Base-by-base conservation (phyloP, 2,113 vertebrate species). In the Forbesichthys papilliferus region DNA sequence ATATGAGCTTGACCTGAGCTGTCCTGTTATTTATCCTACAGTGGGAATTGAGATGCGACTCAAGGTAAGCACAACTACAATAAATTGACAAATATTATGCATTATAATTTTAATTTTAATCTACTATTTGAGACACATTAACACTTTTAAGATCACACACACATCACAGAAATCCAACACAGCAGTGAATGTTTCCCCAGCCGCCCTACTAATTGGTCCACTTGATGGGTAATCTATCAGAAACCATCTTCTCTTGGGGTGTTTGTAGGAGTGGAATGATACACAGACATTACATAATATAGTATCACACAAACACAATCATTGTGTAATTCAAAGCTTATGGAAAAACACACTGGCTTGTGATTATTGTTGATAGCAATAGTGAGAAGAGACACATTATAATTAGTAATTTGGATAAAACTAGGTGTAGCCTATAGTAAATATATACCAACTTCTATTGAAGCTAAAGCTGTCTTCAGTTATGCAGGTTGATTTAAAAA, bases 81-180 rank as follows among this genome's bases (percentile, higher is more conserved):
- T 11, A 11, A 52, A 46, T 18, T 68, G 68, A 83, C 61, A 75
- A 2, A 68, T 52, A 2, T 66, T 36, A n/a, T 46, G 11, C 49
- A 12, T 20, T 64, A 61, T 14, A 63, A 86, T 73, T 87, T 90
- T 14, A 63, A 86, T 73, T 87, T 90, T 86, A 86, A 76, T 88
- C 82, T 86, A 88, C 88, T 90, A 92, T 87, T 78, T 81, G 83
- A 90, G 89, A 92, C 87, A 92, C 80, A 81, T 86, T 78, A 89
- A 89, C 81, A 87, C 88, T 85, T 89, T 82, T 69, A 84, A 89
- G 84, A 86, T 84, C 88, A 93, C 87, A 91, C 87, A 91, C 82
- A 89, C 78, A 69, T 84, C 75, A 87, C 86, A 85, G 68, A 82
- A 84, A 49, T 82, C 82, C 78, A 88, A 85, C 72, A 89, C 82